Conservation (phyloP, 2,113 vertebrate species). For the Pluvialis apricaria region DNA sequence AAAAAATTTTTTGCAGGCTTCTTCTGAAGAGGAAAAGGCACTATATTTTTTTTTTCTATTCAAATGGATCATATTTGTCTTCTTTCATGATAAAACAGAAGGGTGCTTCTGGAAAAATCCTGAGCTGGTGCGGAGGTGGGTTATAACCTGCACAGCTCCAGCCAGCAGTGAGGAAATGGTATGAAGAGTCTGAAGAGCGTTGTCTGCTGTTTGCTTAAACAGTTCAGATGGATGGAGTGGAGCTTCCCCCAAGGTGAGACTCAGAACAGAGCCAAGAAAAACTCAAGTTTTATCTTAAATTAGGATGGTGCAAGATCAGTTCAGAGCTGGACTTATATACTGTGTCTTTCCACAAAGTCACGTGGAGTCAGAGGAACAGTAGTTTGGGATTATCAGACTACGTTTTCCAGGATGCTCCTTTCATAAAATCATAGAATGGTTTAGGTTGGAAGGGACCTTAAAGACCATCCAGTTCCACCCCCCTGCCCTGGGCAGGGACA, state of each 20-base stretch:
- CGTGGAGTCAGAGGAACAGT: neutral
- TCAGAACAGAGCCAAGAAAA: neutral
- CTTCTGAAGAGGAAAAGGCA: neutral
- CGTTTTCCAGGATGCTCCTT: neutral
- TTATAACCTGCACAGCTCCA: neutral
- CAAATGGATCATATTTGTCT: neutral
- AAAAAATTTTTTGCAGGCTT: neutral
- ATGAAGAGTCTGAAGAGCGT: neutral
- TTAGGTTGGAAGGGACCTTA: too few species aligned
- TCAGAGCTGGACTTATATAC: neutral
- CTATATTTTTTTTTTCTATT: neutral
- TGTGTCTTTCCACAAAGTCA: neutral
- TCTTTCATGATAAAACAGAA: neutral
- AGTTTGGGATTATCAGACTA: neutral
- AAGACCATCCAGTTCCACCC: too few species aligned
- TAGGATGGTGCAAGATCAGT: neutral
- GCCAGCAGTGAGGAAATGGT: neutral
- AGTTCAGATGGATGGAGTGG: neutral
- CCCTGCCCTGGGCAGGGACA: too few species aligned
- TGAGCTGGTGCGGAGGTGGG: neutral
- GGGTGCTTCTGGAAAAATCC: neutral
- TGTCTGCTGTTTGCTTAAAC: neutral
- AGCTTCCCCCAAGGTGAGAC: neutral
- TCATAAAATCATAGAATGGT: too few species aligned
- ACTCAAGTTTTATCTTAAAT: neutral